Percentiles rank a stretch among this genome's conserved stretches.
Conservation (phyloP, 2,797 vertebrate species). For the Sciurus vulgaris region DNA sequence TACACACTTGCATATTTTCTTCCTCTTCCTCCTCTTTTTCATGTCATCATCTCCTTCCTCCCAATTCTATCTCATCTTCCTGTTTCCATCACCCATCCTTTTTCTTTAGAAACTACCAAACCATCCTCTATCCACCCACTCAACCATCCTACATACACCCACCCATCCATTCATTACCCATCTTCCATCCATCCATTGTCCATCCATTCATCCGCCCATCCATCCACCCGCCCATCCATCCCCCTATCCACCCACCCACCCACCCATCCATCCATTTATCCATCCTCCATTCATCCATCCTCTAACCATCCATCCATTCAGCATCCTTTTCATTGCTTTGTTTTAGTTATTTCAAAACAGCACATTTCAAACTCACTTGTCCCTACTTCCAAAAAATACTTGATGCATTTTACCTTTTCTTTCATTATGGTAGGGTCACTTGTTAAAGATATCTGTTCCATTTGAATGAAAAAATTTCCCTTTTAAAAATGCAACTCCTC, state of each 20-base stretch:
- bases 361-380: background rate
- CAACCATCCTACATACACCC: background rate
- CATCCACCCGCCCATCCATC: background rate
- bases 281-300: background rate
- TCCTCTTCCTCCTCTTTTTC: background rate
- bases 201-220: too few species aligned
- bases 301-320: background rate
- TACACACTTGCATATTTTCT: background rate
- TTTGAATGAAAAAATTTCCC: background rate
- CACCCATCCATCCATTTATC: background rate
- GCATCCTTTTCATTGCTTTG: background rate
- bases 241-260: background rate
- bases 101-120: background rate
- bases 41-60: background rate
- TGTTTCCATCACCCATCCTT: background rate
- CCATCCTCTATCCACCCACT: background rate
- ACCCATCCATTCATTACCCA: background rate
- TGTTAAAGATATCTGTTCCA: background rate
- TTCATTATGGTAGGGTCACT: background rate
- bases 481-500: background rate
- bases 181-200: too few species aligned
- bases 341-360: constrained; percentile 25
- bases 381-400: background rate
- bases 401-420: background rate
- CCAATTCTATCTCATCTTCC: background rate